These are phyloP conservation scores for Branchipolynoe longqiensis DNA, from an alignment of 2,888 invertebrate species.

Conservation along the genomic window DNA sequence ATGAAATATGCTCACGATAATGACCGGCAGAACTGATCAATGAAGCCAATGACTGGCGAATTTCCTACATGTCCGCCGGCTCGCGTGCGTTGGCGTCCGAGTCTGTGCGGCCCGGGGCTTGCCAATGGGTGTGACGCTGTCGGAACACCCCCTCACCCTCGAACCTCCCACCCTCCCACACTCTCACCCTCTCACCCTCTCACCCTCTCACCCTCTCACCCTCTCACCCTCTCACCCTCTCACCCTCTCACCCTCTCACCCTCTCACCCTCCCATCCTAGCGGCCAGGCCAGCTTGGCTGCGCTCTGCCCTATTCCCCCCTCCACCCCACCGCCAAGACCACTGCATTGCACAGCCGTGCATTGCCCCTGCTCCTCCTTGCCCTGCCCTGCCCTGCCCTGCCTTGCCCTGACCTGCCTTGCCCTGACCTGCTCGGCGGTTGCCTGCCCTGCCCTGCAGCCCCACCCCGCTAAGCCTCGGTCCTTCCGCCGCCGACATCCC, in stretches of 20 bases:
- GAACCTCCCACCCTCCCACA: too few species aligned
- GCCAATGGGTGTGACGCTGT: not conserved
- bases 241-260: too few species aligned
- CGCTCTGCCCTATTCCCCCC: too few species aligned
- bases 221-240: too few species aligned
- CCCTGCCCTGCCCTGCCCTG: too few species aligned
- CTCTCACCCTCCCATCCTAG: not conserved
- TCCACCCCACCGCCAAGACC: too few species aligned
- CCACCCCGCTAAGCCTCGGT: not conserved
- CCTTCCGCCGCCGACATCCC: not conserved
- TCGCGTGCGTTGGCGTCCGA: slow-evolving; percentile 26
- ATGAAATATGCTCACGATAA: slow-evolving; percentile 46
- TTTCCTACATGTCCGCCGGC: slow-evolving; percentile 20
- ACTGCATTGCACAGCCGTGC: too few species aligned
- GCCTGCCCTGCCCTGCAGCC: not conserved
- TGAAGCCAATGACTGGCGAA: slow-evolving; percentile 44
- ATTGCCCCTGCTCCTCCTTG: too few species aligned
- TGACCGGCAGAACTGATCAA: slow-evolving; percentile 32
- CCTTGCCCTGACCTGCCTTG: too few species aligned
- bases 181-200: too few species aligned
- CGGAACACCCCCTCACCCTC: not conserved
- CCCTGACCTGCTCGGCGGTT: not conserved
- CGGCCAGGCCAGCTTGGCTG: too few species aligned
- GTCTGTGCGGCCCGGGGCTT: not conserved
- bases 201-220: too few species aligned